Conservation (phyloP, 2,888 invertebrate genomes). For the Hecatera dysodea region DNA sequence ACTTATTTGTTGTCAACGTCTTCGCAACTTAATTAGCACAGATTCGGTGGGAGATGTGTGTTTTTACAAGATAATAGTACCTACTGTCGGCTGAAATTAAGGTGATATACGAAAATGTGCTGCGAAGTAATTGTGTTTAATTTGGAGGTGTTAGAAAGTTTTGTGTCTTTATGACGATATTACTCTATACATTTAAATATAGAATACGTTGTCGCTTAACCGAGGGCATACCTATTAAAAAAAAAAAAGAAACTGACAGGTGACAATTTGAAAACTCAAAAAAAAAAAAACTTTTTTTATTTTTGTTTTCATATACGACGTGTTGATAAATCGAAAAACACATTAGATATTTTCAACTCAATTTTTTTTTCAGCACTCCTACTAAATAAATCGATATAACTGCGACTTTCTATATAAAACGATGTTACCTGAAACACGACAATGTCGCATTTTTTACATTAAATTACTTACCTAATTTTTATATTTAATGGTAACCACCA, state of each 20-base stretch:
- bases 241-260: not conserved
- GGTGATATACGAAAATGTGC: conserved; percentile 21
- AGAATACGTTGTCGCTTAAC: not conserved
- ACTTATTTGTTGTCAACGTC: conserved; percentile 65
- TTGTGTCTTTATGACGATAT: not conserved
- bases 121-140: conserved; percentile 20
- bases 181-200: not conserved
- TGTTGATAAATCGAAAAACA: no score
- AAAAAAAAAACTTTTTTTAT: no score
- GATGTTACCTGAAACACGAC: no score
- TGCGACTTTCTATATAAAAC: no score
- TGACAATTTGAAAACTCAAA: not conserved
- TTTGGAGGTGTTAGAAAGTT: conserved; percentile 9
- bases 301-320: no score
- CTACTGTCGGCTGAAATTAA: conserved; percentile 24
- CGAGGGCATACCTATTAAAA: not conserved
- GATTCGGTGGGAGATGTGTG: conserved; percentile 62
- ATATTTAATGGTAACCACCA: no score
- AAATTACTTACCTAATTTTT: no score
- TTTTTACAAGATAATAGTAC: conserved; percentile 33
- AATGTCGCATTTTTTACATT: no score
- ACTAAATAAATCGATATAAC: no score
- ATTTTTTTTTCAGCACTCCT: no score
- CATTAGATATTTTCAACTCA: no score
- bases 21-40: conserved; percentile 64